A percentile compares a stretch with the other conserved stretches of the same genome.
phyloP scores from a whole-genome alignment of 2,113 vertebrate species.

The Pelecanus crispus region DNA sequence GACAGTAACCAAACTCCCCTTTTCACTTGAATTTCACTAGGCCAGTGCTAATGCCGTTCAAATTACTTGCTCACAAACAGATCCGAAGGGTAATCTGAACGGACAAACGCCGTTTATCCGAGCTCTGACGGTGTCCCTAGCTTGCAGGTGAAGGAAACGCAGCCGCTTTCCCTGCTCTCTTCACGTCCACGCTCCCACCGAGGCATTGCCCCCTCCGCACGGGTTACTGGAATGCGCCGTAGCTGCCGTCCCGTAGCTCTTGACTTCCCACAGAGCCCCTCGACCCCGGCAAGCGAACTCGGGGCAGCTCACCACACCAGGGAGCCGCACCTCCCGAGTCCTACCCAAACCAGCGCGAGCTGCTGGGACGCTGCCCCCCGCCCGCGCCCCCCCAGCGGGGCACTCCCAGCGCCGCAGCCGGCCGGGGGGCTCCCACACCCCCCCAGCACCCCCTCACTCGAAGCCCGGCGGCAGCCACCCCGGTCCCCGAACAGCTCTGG shows the following conservation, averaged over 20 bases:
- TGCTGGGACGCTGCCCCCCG: too few relatives aligned
- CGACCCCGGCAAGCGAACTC: neutral
- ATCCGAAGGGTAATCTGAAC: accelerated
- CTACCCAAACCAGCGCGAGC: too few relatives aligned
- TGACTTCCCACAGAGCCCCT: neutral
- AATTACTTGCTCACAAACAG: neutral
- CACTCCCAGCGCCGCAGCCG: neutral
- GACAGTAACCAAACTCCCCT: neutral
- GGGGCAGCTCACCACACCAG: neutral
- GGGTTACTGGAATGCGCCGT: accelerated
- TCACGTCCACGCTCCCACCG: neutral
- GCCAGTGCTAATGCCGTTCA: neutral
- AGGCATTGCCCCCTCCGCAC: neutral
- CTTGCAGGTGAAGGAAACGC: neutral
- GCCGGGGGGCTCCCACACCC: neutral
- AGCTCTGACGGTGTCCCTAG: neutral
- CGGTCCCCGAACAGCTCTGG: neutral
- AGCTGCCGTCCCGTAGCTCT: neutral
- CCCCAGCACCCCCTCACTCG: accelerated
- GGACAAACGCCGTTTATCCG: neutral
- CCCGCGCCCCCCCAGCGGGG: neutral
- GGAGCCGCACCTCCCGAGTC: neutral
- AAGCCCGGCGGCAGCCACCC: neutral
- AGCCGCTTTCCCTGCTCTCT: neutral
- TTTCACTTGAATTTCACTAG: neutral